Percentiles rank a stretch among this genome's conserved stretches.
Evolutionary conservation across 1,140 invertebrate species (phyloP).

Genomic region (Saccostrea cuccullata): DNA sequence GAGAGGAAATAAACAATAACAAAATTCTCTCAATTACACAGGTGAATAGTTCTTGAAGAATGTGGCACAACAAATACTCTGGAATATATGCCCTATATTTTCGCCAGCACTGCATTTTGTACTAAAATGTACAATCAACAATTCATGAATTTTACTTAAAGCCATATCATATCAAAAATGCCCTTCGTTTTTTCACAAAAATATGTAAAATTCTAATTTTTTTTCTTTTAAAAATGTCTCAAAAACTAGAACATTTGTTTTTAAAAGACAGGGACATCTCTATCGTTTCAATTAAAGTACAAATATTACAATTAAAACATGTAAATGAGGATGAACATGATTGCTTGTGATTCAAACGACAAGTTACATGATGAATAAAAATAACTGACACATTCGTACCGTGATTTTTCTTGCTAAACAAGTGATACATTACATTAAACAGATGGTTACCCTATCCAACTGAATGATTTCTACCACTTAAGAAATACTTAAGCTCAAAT

Average conservation of each 20-base stretch:
- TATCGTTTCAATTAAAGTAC: not conserved
- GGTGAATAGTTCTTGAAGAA: not conserved
- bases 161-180: slow-evolving; percentile 17
- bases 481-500: not conserved
- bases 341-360: not conserved
- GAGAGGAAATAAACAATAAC: too few relatives aligned
- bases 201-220: not conserved
- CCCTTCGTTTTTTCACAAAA: not conserved
- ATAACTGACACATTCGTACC: not conserved
- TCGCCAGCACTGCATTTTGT: slow-evolving; percentile 26
- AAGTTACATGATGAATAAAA: not conserved
- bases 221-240: not conserved
- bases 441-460: not conserved
- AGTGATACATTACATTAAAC: not conserved
- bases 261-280: not conserved
- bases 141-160: not conserved
- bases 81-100: slow-evolving; percentile 25
- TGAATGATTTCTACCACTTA: not conserved
- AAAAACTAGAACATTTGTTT: slow-evolving; percentile 7
- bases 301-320: not conserved
- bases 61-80: not conserved
- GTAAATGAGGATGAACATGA: not conserved
- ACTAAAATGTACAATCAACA: slow-evolving; percentile 23
- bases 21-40: too few relatives aligned
- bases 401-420: not conserved